These are phyloP conservation scores for Agonopterix subpropinquella DNA, from an alignment of 2,888 invertebrate species.

Conservation along the genomic window DNA sequence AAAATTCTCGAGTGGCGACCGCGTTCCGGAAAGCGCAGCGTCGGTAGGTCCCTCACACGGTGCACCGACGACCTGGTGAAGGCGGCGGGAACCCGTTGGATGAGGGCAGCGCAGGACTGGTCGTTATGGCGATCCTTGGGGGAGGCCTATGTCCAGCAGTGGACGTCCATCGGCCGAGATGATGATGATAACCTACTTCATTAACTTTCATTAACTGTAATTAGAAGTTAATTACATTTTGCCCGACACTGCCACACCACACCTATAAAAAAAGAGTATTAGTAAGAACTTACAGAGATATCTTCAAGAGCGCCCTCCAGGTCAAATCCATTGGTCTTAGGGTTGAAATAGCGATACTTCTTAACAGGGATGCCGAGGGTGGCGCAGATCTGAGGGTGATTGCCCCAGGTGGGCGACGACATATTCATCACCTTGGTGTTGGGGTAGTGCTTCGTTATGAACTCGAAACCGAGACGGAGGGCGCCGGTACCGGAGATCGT, in stretches of 20 bases:
- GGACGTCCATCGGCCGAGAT: no score
- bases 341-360: constrained; percentile 95
- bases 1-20: no score
- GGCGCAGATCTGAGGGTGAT: constrained; percentile 96
- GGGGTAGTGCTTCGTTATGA: constrained; percentile 87
- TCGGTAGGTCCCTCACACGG: no score
- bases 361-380: constrained; percentile 90
- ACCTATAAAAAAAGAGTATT: neutral
- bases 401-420: constrained; percentile 98
- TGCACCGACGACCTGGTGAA: no score
- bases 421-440: constrained; percentile 89
- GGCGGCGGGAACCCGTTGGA: no score
- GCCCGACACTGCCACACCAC: neutral
- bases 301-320: constrained; percentile 93
- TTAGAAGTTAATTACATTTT: no score
- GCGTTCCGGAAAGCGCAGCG: no score
- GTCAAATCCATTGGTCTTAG: constrained; percentile 95
- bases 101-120: no score
- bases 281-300: constrained; percentile 79
- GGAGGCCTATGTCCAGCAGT: no score
- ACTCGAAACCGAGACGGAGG: constrained; percentile 93
- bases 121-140: no score
- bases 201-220: no score
- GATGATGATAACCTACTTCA: no score
- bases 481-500: constrained; percentile 99